Percentiles rank a stretch among this genome's conserved stretches.
Conservation (phyloP, 2,888 invertebrate species). For the Adineta ricciae region DNA sequence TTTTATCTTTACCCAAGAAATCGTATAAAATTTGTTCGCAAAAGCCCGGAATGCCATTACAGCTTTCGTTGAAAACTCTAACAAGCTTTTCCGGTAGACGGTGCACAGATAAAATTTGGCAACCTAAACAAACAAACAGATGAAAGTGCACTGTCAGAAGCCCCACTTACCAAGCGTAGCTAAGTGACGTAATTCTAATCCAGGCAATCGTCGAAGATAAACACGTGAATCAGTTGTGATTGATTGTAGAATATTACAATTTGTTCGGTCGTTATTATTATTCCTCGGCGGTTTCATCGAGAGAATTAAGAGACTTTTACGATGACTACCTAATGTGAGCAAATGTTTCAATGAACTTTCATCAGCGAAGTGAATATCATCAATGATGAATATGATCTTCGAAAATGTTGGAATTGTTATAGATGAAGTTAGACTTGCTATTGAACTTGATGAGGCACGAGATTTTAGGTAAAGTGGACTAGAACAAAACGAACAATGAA, state of each 20-base stretch:
- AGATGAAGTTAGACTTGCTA: neutral
- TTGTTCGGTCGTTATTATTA: neutral
- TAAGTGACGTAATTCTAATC: neutral
- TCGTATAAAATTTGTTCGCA: constrained; percentile 13
- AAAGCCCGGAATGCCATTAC: constrained; percentile 12
- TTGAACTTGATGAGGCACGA: neutral
- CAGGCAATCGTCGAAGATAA: neutral
- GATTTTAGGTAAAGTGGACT: neutral
- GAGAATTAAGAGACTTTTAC: neutral
- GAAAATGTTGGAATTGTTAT: neutral
- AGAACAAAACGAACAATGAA: neutral
- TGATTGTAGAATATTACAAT: neutral
- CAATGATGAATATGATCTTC: constrained; percentile 1
- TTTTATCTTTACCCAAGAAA: neutral
- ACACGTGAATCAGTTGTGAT: neutral
- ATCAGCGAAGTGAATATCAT: constrained; percentile 18
- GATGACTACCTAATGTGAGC: constrained; percentile 4
- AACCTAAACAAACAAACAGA: neutral
- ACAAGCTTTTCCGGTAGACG: neutral
- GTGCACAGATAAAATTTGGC: constrained; percentile 8
- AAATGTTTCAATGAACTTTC: constrained; percentile 11
- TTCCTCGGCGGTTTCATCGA: constrained; percentile 2
- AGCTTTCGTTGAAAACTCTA: neutral
- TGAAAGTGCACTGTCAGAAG: neutral
- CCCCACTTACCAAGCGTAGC: neutral